Conservation (phyloP, 2,888 invertebrate genomes). For the Sphaeridia pumilis region DNA sequence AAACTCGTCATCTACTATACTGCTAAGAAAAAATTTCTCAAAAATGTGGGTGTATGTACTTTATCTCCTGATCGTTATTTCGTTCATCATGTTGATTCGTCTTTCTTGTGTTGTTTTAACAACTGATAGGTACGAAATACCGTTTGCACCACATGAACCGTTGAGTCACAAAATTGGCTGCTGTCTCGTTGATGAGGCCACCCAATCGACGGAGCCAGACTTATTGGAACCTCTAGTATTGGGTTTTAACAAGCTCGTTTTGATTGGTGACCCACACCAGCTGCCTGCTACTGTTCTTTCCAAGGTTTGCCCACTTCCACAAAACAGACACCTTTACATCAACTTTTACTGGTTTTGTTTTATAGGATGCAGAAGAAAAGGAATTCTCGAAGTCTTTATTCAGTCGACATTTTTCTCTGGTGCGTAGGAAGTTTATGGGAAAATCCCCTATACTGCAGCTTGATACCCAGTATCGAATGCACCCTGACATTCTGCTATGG, state of each 20-base stretch:
- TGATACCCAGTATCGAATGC: conserved; percentile 73
- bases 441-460: conserved; percentile 47
- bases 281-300: conserved; percentile 68
- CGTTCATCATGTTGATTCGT: too few species aligned
- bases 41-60: too few species aligned
- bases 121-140: too few species aligned
- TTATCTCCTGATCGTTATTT: too few species aligned
- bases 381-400: conserved; percentile 66
- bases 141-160: too few species aligned
- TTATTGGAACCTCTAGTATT: conserved; percentile 65
- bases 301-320: conserved; percentile 44
- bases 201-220: conserved; percentile 74
- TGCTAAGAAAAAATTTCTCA: too few species aligned
- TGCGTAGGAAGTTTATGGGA: conserved; percentile 42
- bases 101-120: too few species aligned
- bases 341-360: conserved; percentile 19
- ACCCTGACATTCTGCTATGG: conserved; percentile 63
- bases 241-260: conserved; percentile 58
- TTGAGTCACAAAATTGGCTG: conserved; percentile 47
- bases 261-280: conserved; percentile 80
- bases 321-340: neutral
- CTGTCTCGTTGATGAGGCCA: conserved; percentile 78
- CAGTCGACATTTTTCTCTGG: conserved; percentile 51
- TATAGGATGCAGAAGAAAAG: conserved; percentile 55
- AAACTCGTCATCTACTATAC: conserved; percentile 34